A percentile compares a stretch with the other conserved stretches of the same genome.
Evolutionary conservation across 2,113 vertebrate genomes (phyloP).

Genomic region (Empidonax traillii): DNA sequence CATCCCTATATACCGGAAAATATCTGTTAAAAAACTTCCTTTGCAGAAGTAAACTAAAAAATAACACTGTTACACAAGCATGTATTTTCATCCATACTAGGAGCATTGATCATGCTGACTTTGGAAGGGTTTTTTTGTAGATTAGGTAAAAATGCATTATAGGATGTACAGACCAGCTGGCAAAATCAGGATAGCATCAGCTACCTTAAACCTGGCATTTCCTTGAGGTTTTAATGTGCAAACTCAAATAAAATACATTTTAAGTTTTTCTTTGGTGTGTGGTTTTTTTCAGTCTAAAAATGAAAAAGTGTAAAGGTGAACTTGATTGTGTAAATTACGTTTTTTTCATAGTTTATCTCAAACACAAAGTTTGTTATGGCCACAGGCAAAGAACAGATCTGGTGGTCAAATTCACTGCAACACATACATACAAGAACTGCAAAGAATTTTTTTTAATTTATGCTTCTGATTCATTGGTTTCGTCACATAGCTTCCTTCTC

Average conservation of each 20-base stretch:
- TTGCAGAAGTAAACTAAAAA: neutral
- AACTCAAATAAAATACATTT: neutral
- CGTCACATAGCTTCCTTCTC: neutral
- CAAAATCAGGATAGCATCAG: neutral
- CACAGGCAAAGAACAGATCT: neutral
- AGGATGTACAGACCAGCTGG: neutral
- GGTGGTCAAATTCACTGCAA: neutral
- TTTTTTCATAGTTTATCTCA: neutral
- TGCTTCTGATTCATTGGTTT: neutral
- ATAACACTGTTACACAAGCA: neutral
- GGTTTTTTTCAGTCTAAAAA: neutral
- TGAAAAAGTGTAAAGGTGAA: neutral
- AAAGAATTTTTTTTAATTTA: neutral
- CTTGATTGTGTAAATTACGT: accelerated
- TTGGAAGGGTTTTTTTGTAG: neutral
- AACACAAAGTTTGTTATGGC: neutral
- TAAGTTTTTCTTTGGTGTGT: neutral
- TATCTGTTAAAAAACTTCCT: neutral
- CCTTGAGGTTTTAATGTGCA: neutral
- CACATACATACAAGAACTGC: neutral
- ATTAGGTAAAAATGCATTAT: neutral
- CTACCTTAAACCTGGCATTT: neutral
- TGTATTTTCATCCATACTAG: neutral
- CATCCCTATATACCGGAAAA: neutral
- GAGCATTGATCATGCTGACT: neutral